Base-by-base conservation (phyloP, 37 sponge, comb jelly and placozoan species). In the Lycopodina hypogea region DNA sequence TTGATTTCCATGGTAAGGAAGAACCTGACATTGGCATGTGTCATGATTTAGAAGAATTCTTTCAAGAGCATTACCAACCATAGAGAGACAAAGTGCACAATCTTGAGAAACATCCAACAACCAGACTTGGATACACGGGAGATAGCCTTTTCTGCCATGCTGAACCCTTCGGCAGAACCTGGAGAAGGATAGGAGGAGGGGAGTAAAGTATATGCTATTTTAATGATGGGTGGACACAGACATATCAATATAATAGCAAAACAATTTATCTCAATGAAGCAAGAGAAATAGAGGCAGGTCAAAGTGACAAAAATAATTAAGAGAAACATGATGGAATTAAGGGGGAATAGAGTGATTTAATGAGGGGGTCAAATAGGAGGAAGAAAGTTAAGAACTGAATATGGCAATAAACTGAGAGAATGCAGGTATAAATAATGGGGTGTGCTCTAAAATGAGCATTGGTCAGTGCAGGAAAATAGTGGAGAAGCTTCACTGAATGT, bases 161-260 rank as follows among this genome's bases (percentile, higher is more conserved):
- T n/a, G n/a, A n/a, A n/a, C 95, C 98, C 98, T 74, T 97, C 98
- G 63, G 90, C 93, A 83, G 95, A 95, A 24, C 97, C 92, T 82
- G 71, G 38, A 59, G 42, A 24, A 7, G 60, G 14, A 18, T 48
- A 33, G 40, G 21, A 19, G 19, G 75, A 58, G 61, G 32, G 59
- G 38, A 35, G 15, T 6, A n/a, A 36, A 42, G 59, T 41, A 48
- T 56, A 30, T n/a, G n/a, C n/a, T n/a, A n/a, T n/a, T n/a, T n/a
- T n/a, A n/a, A n/a, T n/a, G n/a, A n/a, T n/a, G n/a, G 12, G 48
- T 24, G 45, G 62, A 24, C 33, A 60, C 12, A 53, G 75, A 1
- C n/a, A 50, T 69, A 21, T 4, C 32, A 29, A 30, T 26, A 26
- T 7, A 52, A 52, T 26, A 26, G 58, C 42, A 17, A 52, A 19